A percentile compares a stretch with the other conserved stretches of the same genome.
Evolutionary conservation across 2,888 invertebrate genomes (phyloP).

Genomic region (Himalopsyche kuldschensis): DNA sequence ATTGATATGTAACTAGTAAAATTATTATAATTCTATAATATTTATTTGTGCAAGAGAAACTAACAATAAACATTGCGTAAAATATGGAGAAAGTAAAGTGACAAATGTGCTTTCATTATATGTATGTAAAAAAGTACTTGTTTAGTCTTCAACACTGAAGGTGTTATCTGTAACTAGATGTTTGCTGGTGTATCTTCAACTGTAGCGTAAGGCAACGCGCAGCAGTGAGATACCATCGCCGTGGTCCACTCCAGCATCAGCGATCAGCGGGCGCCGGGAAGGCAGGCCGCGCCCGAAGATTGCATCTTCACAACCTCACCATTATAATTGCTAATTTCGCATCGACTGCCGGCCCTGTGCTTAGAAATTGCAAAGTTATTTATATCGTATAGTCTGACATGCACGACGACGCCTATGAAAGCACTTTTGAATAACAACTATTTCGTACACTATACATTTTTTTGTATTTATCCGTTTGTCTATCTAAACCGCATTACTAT

Average conservation of each 20-base stretch:
- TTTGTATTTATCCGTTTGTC: too few relatives aligned
- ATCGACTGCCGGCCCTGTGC: background rate
- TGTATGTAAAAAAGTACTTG: too few relatives aligned
- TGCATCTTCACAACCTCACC: constrained; percentile 11
- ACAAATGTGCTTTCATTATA: too few relatives aligned
- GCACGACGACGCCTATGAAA: too few relatives aligned
- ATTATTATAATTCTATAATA: too few relatives aligned
- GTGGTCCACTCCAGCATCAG: background rate
- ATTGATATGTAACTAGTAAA: too few relatives aligned
- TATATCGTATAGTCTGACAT: background rate
- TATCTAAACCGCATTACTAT: too few relatives aligned
- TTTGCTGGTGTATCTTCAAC: background rate
- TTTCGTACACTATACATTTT: too few relatives aligned
- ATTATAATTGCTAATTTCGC: constrained; percentile 28
- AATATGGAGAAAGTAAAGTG: too few relatives aligned
- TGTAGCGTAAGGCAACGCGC: background rate
- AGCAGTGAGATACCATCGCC: background rate
- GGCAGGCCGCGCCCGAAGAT: constrained; percentile 8
- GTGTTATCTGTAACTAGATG: background rate
- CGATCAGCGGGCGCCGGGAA: constrained; percentile 12
- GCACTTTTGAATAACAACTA: too few relatives aligned
- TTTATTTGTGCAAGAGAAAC: too few relatives aligned
- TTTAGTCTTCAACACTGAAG: background rate
- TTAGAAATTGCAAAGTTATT: background rate
- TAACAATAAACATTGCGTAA: too few relatives aligned